These are phyloP conservation scores for Zaprionus africanus DNA, from an alignment of 1,140 invertebrate genomes.

Conservation along the genomic window DNA sequence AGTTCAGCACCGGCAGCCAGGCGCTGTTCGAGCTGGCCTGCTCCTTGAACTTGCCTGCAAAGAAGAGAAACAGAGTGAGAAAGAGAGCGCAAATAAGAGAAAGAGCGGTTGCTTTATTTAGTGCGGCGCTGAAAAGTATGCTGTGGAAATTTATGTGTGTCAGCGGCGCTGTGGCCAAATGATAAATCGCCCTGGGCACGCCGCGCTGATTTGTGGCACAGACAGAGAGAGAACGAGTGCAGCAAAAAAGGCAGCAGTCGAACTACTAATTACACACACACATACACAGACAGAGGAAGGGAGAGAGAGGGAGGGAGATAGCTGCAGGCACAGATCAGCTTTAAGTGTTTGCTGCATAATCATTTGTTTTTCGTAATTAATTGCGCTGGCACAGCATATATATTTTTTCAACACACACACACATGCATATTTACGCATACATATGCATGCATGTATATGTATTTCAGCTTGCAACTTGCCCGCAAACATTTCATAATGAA, in stretches of 20 bases:
- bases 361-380: constrained; percentile 81
- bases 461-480: constrained; percentile 56
- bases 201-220: constrained; percentile 64
- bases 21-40: constrained; percentile 91
- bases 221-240: constrained; percentile 13
- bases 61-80: neutral
- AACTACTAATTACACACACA: constrained; percentile 54
- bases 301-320: neutral
- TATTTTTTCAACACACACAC: constrained; percentile 27
- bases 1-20: constrained; percentile 88
- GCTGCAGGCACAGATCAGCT: constrained; percentile 20
- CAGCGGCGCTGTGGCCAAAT: constrained; percentile 52
- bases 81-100: neutral
- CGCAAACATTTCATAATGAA: constrained; percentile 81
- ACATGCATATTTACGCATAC: constrained; percentile 1
- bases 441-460: constrained; percentile 12
- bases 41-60: constrained; percentile 87
- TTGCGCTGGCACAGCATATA: constrained; percentile 59
- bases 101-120: constrained; percentile 9
- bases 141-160: constrained; percentile 78
- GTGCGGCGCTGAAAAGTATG: constrained; percentile 60
- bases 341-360: constrained; percentile 70
- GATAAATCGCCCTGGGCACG: constrained; percentile 42
- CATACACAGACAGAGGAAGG: neutral
- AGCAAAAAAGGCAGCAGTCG: constrained; percentile 19